Evolutionary conservation across 2,113 vertebrate species (phyloP).

Genomic region (Nesoenas mayeri): DNA sequence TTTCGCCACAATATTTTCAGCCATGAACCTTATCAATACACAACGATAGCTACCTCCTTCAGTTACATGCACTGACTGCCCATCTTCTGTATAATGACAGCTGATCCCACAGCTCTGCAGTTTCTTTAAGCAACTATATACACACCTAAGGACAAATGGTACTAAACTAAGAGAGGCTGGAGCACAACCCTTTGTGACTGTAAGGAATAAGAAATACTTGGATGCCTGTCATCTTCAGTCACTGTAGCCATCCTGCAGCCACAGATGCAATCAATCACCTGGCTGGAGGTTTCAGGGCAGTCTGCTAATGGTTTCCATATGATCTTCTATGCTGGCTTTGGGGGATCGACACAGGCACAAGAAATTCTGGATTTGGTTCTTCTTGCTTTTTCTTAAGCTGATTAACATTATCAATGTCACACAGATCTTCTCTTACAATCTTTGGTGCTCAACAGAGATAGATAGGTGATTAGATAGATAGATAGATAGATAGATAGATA

Average conservation of each 20-base stretch:
- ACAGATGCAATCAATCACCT: neutral
- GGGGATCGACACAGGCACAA: neutral
- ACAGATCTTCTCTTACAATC: neutral
- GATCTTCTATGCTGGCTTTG: neutral
- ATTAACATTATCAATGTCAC: neutral
- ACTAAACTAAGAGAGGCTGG: neutral
- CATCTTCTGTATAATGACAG: neutral
- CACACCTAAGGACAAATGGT: neutral
- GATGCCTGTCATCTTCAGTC: neutral
- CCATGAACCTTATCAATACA: too few relatives aligned
- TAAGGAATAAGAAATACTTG: neutral
- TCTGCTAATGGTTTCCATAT: neutral
- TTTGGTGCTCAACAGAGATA: neutral
- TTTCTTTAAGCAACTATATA: neutral
- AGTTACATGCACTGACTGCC: neutral
- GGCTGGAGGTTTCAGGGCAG: neutral
- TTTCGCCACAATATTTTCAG: too few relatives aligned
- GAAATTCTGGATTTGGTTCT: neutral
- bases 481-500: neutral
- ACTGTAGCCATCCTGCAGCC: neutral
- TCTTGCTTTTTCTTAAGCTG: neutral
- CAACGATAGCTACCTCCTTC: neutral
- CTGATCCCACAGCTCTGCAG: neutral
- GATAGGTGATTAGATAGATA: neutral
- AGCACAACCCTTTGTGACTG: neutral